Evolutionary conservation across 2,113 vertebrate genomes (phyloP), one percentile per base, ranked within the genome.

Genomic region (Lepus timidus): DNA sequence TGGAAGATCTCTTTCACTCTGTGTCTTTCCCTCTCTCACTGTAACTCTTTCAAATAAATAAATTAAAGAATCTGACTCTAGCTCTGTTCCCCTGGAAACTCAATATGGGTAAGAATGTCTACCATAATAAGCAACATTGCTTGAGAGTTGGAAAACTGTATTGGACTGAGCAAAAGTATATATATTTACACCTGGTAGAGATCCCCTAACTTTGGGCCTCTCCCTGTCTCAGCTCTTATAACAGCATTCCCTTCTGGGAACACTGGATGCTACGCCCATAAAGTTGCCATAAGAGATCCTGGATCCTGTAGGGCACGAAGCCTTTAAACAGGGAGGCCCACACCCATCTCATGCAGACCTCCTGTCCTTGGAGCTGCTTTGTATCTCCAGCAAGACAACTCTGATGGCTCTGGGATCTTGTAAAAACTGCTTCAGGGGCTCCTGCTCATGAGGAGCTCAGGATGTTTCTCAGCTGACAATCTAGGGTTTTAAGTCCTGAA

Each of bases 61-160:
- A 4, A 58, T 58, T 19, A 58, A 58, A 58, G 44, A 91, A 44
- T 64, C 16, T 91, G 85, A 94, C 4, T 61, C 33, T 61, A 86
- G 64, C 17, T 86, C 71, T 88, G 33, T 51, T 74, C 74, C 65
- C 68, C 52, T 88, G 33, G 70, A 94, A 97, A 88, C 51, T 13
- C 64, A 79, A 36, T 0, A 80, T 25, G 25, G 3, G 0, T 74
- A 90, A 78, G 76, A 85, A 85, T n/a, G 20, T 58, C 55, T 52
- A 68, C n/a, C 65, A 22, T 6, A 86, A 14, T 36, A 55, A 68
- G 11, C 27, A 87, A 52, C 4, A 1, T 6, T 61, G 75, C 49
- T 79, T 65, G 7, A 19, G 55, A 91, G 36, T 20, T 23, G 31
- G 44, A 17, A 64, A 75, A 51, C 73, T 65, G 19, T 20, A 83